Conservation (phyloP, 2,888 invertebrate genomes). For the Athalia circularis region DNA sequence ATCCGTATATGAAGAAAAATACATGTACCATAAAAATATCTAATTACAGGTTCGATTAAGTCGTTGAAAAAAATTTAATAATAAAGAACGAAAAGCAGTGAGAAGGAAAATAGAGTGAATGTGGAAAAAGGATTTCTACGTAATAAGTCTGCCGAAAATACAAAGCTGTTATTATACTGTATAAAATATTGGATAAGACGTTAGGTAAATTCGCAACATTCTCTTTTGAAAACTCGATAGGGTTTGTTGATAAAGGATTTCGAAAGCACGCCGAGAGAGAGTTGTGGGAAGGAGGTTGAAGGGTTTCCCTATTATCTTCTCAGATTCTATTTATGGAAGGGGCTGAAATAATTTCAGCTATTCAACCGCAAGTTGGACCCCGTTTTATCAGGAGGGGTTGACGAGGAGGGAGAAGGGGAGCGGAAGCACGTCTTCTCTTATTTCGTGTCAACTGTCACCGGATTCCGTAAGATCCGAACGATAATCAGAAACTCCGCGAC, state of each 20-base stretch:
- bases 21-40: too few species aligned
- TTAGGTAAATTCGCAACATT: constrained; percentile 13
- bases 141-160: too few species aligned
- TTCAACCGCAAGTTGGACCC: not conserved
- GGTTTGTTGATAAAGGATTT: constrained; percentile 21
- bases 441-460: not conserved
- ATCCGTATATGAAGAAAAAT: too few species aligned
- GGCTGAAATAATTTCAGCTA: constrained; percentile 28
- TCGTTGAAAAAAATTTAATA: too few species aligned
- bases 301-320: constrained; percentile 25
- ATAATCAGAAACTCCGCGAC: too few species aligned
- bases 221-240: constrained; percentile 15
- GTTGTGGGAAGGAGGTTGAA: not conserved
- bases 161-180: too few species aligned
- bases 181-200: not conserved
- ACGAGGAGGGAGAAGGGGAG: not conserved
- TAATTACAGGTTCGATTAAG: too few species aligned
- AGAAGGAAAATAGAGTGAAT: too few species aligned
- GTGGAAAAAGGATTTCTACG: too few species aligned
- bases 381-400: not conserved
- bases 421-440: not conserved
- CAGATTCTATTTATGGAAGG: constrained; percentile 23
- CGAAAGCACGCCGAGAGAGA: too few species aligned
- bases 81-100: too few species aligned
- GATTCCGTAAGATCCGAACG: too few species aligned